Evolutionary conservation across 2,888 invertebrate genomes (phyloP), one percentile per base, ranked within the genome.

Genomic region (Megastigmus dorsalis): DNA sequence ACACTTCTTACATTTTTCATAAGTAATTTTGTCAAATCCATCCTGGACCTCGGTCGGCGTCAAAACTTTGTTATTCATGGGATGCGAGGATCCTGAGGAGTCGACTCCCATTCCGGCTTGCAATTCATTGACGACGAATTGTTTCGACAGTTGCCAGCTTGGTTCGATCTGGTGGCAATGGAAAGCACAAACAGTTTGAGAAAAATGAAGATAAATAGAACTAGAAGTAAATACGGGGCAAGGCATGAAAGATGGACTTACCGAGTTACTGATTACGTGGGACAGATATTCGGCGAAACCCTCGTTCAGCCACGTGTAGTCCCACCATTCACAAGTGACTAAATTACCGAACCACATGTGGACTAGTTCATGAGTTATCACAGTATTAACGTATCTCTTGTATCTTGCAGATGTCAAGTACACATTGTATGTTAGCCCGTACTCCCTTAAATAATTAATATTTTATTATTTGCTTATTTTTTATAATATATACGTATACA

Each of bases 291-390:
- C 83, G 4, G 95, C 94, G 84, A 95, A 94, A 0, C 95, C 95
- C 86, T 93, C 93, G 80, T 92, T 93, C 13, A 94, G 88, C 93
- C 93, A 94, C 4, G 92, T 87, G 78, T 92, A 91, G n/a, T 90
- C 90, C 93, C 93, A 93, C 93, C 93, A 93, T 15, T 89, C 86
- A 88, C 92, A 92, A 0, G 93, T 92, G 72, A 93, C 92, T 13
- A 93, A 88, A 88, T 93, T 92, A 0, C 94, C 94, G 84, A 93
- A 93, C 93, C 94, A 94, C 89, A 93, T 94, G 84, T 94, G 95
- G 0, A 93, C 92, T 9, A 95, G 84, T 82, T 94, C 94, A 82
- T 94, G 94, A 0, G 92, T 90, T 7, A 93, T 86, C 77, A 90
- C 90, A 0, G 90, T 90, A n/a, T 91, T 90, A 3, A 92, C 89